Conservation (phyloP, 2,797 vertebrate species). For the Saxicola maurus region DNA sequence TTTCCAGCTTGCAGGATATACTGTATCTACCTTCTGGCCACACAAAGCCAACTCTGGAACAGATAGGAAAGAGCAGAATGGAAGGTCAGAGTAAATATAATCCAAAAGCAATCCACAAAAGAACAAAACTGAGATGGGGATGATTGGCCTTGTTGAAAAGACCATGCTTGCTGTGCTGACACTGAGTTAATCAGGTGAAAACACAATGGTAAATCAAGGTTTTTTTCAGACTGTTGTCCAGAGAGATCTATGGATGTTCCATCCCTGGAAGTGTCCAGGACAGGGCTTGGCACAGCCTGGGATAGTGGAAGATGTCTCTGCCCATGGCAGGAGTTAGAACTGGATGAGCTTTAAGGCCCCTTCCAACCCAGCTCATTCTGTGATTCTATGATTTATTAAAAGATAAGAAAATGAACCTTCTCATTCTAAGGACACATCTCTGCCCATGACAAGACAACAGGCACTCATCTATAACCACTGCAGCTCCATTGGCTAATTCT, state of each 20-base stretch:
- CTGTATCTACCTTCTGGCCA: conserved; percentile 42
- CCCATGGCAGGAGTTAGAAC: background rate
- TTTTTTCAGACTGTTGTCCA: background rate
- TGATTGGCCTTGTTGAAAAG: background rate
- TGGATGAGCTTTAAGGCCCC: background rate
- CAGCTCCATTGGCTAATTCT: background rate
- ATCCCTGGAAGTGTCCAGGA: background rate
- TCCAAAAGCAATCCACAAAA: conserved; percentile 37
- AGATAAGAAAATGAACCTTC: background rate
- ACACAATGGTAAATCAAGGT: background rate
- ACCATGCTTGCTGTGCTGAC: background rate
- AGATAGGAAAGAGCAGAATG: background rate
- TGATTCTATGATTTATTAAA: background rate
- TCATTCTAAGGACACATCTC: background rate
- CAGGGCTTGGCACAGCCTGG: background rate
- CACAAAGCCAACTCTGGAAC: conserved; percentile 6
- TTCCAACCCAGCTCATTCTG: background rate
- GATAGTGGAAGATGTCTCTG: background rate
- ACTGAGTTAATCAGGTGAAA: background rate
- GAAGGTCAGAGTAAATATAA: conserved; percentile 54
- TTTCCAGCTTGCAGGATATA: background rate
- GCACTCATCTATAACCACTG: background rate
- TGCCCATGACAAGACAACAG: rapidly evolving
- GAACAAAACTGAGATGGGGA: conserved; percentile 41
- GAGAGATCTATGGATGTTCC: background rate